These are phyloP conservation scores for Oophaga pumilio DNA, from an alignment of 2,113 vertebrate species.

Conservation along the genomic window DNA sequence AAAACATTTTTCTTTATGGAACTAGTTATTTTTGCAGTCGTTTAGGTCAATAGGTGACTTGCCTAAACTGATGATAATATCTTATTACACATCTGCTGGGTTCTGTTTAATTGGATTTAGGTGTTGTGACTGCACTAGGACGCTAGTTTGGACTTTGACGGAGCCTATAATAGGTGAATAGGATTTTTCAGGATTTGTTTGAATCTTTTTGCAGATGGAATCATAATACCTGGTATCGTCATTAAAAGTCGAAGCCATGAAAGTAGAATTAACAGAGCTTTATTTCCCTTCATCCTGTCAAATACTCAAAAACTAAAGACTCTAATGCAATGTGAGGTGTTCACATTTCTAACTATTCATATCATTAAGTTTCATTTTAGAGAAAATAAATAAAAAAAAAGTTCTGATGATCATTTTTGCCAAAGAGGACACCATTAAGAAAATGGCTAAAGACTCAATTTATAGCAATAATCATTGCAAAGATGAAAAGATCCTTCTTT, in stretches of 20 bases:
- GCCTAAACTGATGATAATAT: no score
- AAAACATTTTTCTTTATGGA: no score
- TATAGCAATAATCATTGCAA: slow-evolving; percentile 81
- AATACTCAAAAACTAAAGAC: background rate
- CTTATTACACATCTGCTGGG: no score
- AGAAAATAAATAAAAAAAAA: slow-evolving; percentile 69
- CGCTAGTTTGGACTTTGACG: background rate
- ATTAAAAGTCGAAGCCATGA: background rate
- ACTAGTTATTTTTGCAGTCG: background rate
- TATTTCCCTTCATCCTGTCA: background rate
- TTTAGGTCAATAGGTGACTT: background rate
- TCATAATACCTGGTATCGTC: background rate
- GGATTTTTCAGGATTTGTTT: background rate
- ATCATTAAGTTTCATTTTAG: slow-evolving; percentile 52
- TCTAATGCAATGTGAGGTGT: slow-evolving; percentile 2
- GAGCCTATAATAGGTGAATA: background rate
- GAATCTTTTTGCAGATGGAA: background rate
- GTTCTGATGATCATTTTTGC: slow-evolving; percentile 66
- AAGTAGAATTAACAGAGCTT: background rate
- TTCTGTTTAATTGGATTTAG: background rate
- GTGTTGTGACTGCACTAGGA: background rate
- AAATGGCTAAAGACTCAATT: slow-evolving; percentile 77
- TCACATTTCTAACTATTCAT: slow-evolving; percentile 20
- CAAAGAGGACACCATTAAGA: slow-evolving; percentile 75
- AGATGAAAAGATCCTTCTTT: slow-evolving; percentile 76